A percentile compares a stretch with the other conserved stretches of the same genome.
Evolutionary conservation across 2,113 vertebrate genomes (phyloP).

Genomic region (Xiphias gladius): DNA sequence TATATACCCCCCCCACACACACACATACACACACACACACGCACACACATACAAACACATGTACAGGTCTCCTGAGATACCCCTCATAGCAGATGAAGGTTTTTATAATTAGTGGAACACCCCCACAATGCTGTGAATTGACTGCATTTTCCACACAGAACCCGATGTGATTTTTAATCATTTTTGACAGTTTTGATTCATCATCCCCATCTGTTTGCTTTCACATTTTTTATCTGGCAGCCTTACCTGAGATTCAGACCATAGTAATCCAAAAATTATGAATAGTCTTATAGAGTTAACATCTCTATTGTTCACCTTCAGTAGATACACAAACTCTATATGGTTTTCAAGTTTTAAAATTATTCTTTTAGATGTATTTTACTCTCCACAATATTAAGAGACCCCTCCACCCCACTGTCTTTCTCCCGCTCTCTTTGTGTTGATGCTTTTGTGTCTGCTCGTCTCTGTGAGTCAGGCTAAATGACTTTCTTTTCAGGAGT

Average conservation of each 20-base stretch:
- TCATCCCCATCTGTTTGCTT: constrained; percentile 9
- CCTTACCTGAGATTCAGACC: neutral
- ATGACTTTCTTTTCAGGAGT: constrained; percentile 60
- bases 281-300: neutral
- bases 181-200: constrained; percentile 32
- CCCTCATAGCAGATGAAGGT: constrained; percentile 54
- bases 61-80: constrained; percentile 58
- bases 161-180: constrained; percentile 16
- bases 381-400: constrained; percentile 11
- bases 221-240: neutral
- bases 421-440: constrained; percentile 44
- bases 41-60: constrained; percentile 11
- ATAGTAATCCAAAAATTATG: neutral
- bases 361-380: constrained; percentile 11
- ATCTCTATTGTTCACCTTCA: constrained; percentile 4
- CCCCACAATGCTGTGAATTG: constrained; percentile 7
- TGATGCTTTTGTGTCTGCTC: constrained; percentile 55
- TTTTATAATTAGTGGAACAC: constrained; percentile 57
- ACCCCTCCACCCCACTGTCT: constrained; percentile 27
- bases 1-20: constrained; percentile 4
- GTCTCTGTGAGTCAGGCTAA: constrained; percentile 50
- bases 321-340: neutral
- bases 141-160: constrained; percentile 19
- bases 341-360: constrained; percentile 17
- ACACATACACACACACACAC: constrained; percentile 11